A percentile compares a stretch with the other conserved stretches of the same genome.
These are phyloP conservation scores for Leucophenga montana DNA, from an alignment of 2,888 invertebrate species.

Conservation along the genomic window DNA sequence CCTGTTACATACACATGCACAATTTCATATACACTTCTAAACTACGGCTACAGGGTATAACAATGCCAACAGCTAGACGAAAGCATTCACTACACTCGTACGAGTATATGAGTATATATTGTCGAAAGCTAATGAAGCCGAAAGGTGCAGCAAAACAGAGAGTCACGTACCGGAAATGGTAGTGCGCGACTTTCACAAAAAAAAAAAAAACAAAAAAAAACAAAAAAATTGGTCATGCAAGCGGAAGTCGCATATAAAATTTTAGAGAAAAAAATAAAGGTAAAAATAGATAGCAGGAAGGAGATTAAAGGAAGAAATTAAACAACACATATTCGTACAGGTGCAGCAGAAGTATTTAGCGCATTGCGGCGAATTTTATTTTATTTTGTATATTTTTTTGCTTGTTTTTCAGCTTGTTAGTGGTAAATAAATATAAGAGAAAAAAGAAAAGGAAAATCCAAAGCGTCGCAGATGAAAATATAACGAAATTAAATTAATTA, in stretches of 20 bases:
- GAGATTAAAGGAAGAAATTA: conserved; percentile 27
- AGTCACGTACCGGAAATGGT: conserved; percentile 14
- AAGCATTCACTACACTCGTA: conserved; percentile 32
- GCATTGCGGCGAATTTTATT: conserved; percentile 63
- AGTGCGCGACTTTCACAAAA: neutral
- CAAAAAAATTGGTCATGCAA: conserved; percentile 7
- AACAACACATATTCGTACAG: conserved; percentile 44
- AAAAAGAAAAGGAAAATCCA: neutral
- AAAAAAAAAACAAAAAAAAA: too few relatives aligned
- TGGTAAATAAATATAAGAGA: neutral
- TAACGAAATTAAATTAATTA: conserved; percentile 72
- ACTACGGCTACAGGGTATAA: too few relatives aligned
- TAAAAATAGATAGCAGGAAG: conserved; percentile 13
- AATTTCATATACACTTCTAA: too few relatives aligned
- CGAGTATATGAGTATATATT: neutral
- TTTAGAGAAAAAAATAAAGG: conserved; percentile 1
- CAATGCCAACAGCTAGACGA: conserved; percentile 33
- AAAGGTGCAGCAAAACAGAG: conserved; percentile 19
- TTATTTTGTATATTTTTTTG: too few relatives aligned
- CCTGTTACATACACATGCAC: too few relatives aligned
- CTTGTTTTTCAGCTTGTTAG: conserved; percentile 6
- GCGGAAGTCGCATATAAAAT: conserved; percentile 20
- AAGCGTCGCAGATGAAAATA: conserved; percentile 63
- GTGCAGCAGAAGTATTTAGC: conserved; percentile 63
- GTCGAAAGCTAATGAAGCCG: conserved; percentile 55